Conservation (phyloP, 2,888 invertebrate species). For the Andrena fulva region DNA sequence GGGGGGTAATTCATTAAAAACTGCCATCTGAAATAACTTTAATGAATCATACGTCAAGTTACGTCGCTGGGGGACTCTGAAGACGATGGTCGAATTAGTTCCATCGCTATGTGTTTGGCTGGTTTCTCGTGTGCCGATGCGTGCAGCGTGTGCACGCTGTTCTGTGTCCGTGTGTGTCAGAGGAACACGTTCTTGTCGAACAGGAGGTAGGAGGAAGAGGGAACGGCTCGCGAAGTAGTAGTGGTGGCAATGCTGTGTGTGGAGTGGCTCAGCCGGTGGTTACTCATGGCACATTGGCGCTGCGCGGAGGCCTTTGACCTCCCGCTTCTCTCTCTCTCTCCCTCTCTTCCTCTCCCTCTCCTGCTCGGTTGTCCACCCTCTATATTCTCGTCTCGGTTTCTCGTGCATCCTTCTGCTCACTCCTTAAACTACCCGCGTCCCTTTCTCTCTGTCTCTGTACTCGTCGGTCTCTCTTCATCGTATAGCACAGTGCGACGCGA, state of each 20-base stretch:
- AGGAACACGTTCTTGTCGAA: conserved; percentile 76
- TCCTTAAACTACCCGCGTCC: conserved; percentile 5
- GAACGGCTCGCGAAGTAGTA: conserved; percentile 29
- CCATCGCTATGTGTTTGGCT: conserved; percentile 27
- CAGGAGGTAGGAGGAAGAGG: conserved; percentile 55
- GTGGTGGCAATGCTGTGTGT: conserved; percentile 61
- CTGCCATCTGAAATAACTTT: background rate
- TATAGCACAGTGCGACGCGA: conserved; percentile 27
- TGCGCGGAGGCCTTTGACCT: conserved; percentile 83
- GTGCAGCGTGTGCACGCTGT: conserved; percentile 20
- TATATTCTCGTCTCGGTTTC: conserved; percentile 48
- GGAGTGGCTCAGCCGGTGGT: conserved; percentile 74
- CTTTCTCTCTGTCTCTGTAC: conserved; percentile 27
- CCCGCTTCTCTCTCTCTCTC: conserved; percentile 68
- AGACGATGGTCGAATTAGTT: conserved; percentile 22
- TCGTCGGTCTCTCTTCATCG: conserved; percentile 53
- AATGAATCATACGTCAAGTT: background rate
- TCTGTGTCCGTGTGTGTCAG: conserved; percentile 47
- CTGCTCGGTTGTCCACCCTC: conserved; percentile 44
- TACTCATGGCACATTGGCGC: conserved; percentile 77
- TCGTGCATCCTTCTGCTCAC: conserved; percentile 33
- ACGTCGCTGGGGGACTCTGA: conserved; percentile 2
- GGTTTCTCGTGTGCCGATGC: conserved; percentile 55
- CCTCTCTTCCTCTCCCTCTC: conserved; percentile 25
- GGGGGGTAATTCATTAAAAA: no score